Evolutionary conservation across 2,113 vertebrate genomes (phyloP).

Genomic region (Puma concolor): DNA sequence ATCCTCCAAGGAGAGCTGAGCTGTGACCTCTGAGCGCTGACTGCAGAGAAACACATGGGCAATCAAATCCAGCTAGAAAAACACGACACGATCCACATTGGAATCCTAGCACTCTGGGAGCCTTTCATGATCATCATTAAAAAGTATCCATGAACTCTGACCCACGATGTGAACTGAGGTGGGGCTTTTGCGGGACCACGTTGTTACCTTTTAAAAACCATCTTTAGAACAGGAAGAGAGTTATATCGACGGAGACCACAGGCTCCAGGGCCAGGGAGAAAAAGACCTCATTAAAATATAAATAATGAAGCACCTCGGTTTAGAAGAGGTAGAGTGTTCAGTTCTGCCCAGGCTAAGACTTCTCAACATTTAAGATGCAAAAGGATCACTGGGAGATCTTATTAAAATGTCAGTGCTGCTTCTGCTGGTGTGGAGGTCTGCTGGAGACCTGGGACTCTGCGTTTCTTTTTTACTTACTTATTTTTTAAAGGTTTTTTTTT

Average conservation of each 20-base stretch:
- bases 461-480: background rate
- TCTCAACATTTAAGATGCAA: background rate
- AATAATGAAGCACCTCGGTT: slow-evolving; percentile 50
- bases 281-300: background rate
- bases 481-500: no score
- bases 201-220: background rate
- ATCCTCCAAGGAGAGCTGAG: slow-evolving; percentile 61
- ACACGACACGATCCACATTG: slow-evolving; percentile 53
- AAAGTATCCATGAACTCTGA: slow-evolving; percentile 69
- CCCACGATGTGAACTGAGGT: slow-evolving; percentile 64
- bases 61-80: slow-evolving; percentile 79
- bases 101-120: slow-evolving; percentile 61
- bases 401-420: background rate
- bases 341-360: background rate
- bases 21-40: slow-evolving; percentile 68
- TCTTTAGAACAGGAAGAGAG: background rate
- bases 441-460: background rate
- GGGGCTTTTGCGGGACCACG: background rate
- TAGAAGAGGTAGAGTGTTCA: slow-evolving; percentile 52
- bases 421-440: background rate
- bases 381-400: background rate
- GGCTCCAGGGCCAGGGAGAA: background rate
- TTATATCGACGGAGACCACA: background rate
- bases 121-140: slow-evolving; percentile 79
- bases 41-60: slow-evolving; percentile 70